Evolutionary conservation across 2,113 vertebrate species (phyloP).

Genomic region (Psittacus erithacus): DNA sequence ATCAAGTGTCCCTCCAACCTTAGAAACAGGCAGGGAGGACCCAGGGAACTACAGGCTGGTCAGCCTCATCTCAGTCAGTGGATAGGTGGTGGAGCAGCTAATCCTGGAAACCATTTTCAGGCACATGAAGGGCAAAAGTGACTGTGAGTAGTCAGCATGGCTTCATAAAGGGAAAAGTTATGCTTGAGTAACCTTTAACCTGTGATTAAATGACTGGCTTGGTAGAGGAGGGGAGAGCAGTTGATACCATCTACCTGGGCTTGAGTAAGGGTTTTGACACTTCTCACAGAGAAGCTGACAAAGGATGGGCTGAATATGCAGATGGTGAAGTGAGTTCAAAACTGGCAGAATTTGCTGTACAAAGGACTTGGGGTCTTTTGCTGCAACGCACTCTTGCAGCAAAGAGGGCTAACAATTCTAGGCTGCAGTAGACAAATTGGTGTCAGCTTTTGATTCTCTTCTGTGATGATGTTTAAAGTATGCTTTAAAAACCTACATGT

Average conservation of each 20-base stretch:
- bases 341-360: neutral
- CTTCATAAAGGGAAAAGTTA: neutral
- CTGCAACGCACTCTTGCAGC: neutral
- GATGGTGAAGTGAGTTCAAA: neutral
- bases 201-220: neutral
- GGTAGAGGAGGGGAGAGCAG: neutral
- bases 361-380: neutral
- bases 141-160: neutral
- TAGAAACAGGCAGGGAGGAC: neutral
- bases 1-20: neutral
- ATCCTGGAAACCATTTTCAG: neutral
- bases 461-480: neutral
- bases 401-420: neutral
- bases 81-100: neutral
- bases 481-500: neutral
- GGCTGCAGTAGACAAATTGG: neutral
- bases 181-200: neutral
- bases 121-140: neutral
- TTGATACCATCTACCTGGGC: neutral
- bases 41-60: neutral
- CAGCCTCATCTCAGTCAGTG: neutral
- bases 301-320: neutral
- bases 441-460: neutral
- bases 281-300: neutral
- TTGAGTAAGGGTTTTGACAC: neutral